A percentile compares a stretch with the other conserved stretches of the same genome.
phyloP scores from a whole-genome alignment of 2,113 vertebrate species.

The Coturnix japonica region DNA sequence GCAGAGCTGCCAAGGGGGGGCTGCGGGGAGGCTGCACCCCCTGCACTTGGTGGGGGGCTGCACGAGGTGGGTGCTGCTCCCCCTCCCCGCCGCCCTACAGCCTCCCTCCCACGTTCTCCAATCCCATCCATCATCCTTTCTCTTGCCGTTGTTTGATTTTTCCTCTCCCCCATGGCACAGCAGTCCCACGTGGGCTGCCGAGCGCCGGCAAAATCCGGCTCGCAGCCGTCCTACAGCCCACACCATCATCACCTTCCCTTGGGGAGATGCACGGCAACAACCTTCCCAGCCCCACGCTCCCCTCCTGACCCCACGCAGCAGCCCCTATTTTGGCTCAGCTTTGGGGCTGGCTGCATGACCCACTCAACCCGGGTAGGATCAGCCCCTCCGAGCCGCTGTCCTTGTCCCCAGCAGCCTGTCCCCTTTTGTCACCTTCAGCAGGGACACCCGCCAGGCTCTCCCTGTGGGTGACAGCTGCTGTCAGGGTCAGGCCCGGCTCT shows the following conservation, averaged over 20 bases:
- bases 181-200: constrained; percentile 4
- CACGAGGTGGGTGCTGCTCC: neutral
- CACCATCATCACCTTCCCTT: neutral
- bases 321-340: neutral
- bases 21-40: neutral
- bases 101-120: neutral
- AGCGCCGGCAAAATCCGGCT: neutral
- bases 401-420: neutral
- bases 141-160: neutral
- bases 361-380: neutral
- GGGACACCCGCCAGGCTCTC: neutral
- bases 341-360: neutral
- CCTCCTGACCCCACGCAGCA: neutral
- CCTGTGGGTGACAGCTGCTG: neutral
- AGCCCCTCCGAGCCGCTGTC: neutral
- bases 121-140: constrained; percentile 22
- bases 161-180: neutral
- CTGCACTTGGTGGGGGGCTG: neutral
- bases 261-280: neutral
- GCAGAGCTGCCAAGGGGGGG: neutral
- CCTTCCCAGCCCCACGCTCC: neutral
- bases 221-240: neutral
- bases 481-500: neutral
- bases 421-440: neutral
- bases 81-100: neutral